Evolutionary conservation across 2,888 invertebrate species (phyloP), one percentile per base, ranked within the genome.

Genomic region (Kuschelorhynchus macadamiae): DNA sequence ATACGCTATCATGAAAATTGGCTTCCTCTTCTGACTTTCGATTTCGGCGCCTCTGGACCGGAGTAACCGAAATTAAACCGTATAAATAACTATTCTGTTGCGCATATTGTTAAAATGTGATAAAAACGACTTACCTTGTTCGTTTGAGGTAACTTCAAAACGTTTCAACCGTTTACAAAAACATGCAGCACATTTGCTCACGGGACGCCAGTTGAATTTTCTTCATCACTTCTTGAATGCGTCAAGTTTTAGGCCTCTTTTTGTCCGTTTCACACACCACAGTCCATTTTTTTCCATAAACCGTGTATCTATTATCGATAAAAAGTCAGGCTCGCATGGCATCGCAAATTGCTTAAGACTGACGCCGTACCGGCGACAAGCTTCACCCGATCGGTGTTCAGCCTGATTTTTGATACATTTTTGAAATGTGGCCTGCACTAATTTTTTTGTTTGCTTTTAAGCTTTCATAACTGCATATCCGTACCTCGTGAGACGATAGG

Each of bases 201-300:
- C 46, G 46, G 20, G 30, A 14, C 18, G 57, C 30, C 41, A 57
- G 5, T 32, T 32, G 11, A 21, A 57, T 44, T 17, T 21, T 57
- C 18, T 57, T 57, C 18, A 46, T 32, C 7, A 46, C 57, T 21
- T 57, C 57, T 36, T 52, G 52, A 2, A 52, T 52, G n/a, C 52
- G 32, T 16, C 36, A 33, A 11, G 52, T 52, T 36, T 17, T 52
- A 4, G 52, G 52, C 30, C 14, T 52, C 16, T 52, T 14, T 52
- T 36, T 33, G 36, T 1, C 52, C 30, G 32, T 12, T 9, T 3
- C 14, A 9, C 4, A 18, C 18, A n/a, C 1, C 18, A 18, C 25
- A 25, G 25, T 25, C 7, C 3, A 25, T 25, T 3, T 25, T n/a
- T n/a, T n/a, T n/a, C n/a, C n/a, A n/a, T 25, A 5, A 25, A 25